phyloP scores from a whole-genome alignment of 2,113 vertebrate species.

The Nyctereutes procyonoides region DNA sequence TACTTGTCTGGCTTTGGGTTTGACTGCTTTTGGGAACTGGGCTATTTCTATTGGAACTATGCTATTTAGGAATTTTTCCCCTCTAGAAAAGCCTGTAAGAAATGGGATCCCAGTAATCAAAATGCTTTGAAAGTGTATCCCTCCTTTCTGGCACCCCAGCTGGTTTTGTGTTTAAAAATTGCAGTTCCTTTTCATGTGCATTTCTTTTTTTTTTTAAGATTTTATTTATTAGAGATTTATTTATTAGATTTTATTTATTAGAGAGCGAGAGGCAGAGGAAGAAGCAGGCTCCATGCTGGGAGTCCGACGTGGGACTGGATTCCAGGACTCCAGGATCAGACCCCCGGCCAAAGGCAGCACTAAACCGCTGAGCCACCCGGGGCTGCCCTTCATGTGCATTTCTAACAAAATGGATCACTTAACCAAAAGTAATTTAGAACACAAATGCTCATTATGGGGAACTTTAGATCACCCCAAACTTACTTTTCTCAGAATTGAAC shows the following conservation, averaged over 20 bases:
- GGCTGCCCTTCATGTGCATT: background rate
- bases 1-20: background rate
- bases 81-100: background rate
- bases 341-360: too few relatives aligned
- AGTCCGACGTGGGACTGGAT: too few relatives aligned
- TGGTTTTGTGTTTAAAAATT: background rate
- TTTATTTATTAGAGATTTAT: too few relatives aligned
- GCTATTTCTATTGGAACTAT: background rate
- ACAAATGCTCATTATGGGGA: background rate
- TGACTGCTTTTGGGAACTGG: background rate
- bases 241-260: too few relatives aligned
- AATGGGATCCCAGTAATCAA: background rate
- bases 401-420: background rate
- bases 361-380: too few relatives aligned
- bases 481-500: background rate
- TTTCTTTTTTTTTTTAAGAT: too few relatives aligned
- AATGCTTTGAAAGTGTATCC: background rate
- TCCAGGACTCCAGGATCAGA: too few relatives aligned
- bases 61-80: background rate
- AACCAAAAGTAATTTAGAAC: background rate
- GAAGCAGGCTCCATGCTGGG: too few relatives aligned
- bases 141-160: background rate
- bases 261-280: too few relatives aligned
- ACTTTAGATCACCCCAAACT: background rate
- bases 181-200: too few relatives aligned